These are phyloP conservation scores for Goniozus legneri DNA, from an alignment of 1,140 invertebrate species.

Conservation along the genomic window DNA sequence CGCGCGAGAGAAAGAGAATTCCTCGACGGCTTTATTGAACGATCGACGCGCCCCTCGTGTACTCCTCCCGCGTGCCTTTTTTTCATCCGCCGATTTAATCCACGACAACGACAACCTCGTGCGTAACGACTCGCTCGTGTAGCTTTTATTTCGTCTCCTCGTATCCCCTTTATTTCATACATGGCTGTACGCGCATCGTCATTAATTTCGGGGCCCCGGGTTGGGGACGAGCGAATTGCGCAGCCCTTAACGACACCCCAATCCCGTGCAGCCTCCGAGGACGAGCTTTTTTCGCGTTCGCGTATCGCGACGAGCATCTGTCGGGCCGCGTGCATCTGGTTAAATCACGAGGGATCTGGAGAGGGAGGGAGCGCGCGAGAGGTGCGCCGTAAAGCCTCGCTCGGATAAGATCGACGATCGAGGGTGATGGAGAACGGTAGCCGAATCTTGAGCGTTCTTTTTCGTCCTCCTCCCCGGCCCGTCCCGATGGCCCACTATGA, in stretches of 20 bases:
- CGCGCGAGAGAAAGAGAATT: no score
- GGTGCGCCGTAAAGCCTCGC: constrained; percentile 2
- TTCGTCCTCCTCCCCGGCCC: constrained; percentile 1
- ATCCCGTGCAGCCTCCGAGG: neutral
- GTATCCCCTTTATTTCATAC: neutral
- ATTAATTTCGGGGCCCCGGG: constrained; percentile 17
- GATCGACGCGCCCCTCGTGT: no score
- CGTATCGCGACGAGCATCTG: constrained; percentile 21
- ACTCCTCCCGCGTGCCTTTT: no score
- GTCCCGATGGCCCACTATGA: no score
- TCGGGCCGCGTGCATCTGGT: constrained; percentile 21
- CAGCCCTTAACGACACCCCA: constrained; percentile 8
- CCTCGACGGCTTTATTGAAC: no score
- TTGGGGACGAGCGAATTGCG: neutral
- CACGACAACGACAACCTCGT: no score
- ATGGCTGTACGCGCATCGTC: constrained; percentile 3
- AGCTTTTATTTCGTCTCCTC: neutral
- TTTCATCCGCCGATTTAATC: no score
- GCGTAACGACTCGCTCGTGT: no score
- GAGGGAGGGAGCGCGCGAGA: constrained; percentile 14
- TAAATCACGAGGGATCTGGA: constrained; percentile 15
- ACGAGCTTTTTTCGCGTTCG: constrained; percentile 12
- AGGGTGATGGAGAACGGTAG: constrained; percentile 23
- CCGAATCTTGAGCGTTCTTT: constrained; percentile 19
- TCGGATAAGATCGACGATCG: constrained; percentile 23